phyloP scores from a whole-genome alignment of 2,797 vertebrate genomes.

The Macropodus opercularis region DNA sequence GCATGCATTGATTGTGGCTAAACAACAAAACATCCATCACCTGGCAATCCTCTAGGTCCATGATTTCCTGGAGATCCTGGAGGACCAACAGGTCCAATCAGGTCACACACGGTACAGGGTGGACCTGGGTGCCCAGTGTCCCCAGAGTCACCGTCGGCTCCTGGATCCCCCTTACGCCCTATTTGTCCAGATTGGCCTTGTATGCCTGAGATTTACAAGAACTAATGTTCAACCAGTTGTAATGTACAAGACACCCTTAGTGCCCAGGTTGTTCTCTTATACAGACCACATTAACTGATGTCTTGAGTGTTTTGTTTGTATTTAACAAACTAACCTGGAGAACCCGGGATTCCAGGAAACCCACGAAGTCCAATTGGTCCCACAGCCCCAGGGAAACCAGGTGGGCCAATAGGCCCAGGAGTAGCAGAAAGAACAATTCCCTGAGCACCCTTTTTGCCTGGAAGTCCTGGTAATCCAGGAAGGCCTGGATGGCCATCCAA shows the following conservation, averaged over 20 bases:
- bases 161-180: constrained; percentile 61
- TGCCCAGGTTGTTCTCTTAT: neutral
- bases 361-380: constrained; percentile 57
- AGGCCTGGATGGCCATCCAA: constrained; percentile 56
- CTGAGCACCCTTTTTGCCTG: constrained; percentile 56
- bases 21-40: constrained; percentile 31
- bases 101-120: constrained; percentile 36
- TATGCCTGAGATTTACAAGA: constrained; percentile 42
- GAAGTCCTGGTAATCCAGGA: constrained; percentile 52
- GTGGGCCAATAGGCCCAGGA: constrained; percentile 46
- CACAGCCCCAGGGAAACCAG: constrained; percentile 32
- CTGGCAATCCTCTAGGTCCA: constrained; percentile 49
- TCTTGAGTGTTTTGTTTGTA: constrained; percentile 10
- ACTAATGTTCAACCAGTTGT: neutral
- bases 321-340: constrained; percentile 47
- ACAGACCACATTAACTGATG: neutral
- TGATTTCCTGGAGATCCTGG: constrained; percentile 53
- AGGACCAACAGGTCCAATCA: constrained; percentile 21
- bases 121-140: constrained; percentile 46
- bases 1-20: neutral
- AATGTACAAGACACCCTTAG: neutral
- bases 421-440: constrained; percentile 41
- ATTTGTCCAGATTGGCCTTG: constrained; percentile 50
- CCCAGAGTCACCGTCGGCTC: constrained; percentile 56
- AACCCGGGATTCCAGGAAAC: constrained; percentile 53